Percentiles rank a stretch among this genome's conserved stretches.
Evolutionary conservation across 2,888 invertebrate species (phyloP).

Genomic region (Vanessa cardui): DNA sequence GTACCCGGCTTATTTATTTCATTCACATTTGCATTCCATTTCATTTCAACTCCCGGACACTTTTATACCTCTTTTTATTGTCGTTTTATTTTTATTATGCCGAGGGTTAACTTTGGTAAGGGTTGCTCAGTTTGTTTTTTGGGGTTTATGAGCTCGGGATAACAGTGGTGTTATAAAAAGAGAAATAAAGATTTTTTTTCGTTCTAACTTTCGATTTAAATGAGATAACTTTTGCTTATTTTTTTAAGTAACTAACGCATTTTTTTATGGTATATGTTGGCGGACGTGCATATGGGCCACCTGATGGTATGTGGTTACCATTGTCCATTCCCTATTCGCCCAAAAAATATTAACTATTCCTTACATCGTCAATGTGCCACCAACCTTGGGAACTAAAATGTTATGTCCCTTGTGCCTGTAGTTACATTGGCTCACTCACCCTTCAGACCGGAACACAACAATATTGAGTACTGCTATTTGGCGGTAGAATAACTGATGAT

Average conservation of each 20-base stretch:
- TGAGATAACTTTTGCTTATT: constrained; percentile 11
- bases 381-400: no score
- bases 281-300: no score
- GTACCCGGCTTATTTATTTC: constrained; percentile 44
- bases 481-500: no score
- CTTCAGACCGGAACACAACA: no score
- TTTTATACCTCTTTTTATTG: constrained; percentile 69
- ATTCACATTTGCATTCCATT: constrained; percentile 77
- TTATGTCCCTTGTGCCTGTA: no score
- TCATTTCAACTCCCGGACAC: constrained; percentile 64
- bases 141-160: constrained; percentile 55
- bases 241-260: not conserved
- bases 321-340: no score
- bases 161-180: constrained; percentile 19
- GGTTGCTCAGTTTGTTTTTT: constrained; percentile 62
- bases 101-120: constrained; percentile 48
- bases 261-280: no score
- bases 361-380: no score
- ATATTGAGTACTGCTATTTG: no score
- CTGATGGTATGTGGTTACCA: no score
- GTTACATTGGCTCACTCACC: no score
- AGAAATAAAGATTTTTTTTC: constrained; percentile 22
- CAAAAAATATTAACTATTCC: no score
- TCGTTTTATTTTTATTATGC: constrained; percentile 68
- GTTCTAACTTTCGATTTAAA: constrained; percentile 10